A percentile compares a stretch with the other conserved stretches of the same genome.
These are phyloP conservation scores for Elaphurus davidianus DNA, from an alignment of 2,113 vertebrate species.

Conservation along the genomic window DNA sequence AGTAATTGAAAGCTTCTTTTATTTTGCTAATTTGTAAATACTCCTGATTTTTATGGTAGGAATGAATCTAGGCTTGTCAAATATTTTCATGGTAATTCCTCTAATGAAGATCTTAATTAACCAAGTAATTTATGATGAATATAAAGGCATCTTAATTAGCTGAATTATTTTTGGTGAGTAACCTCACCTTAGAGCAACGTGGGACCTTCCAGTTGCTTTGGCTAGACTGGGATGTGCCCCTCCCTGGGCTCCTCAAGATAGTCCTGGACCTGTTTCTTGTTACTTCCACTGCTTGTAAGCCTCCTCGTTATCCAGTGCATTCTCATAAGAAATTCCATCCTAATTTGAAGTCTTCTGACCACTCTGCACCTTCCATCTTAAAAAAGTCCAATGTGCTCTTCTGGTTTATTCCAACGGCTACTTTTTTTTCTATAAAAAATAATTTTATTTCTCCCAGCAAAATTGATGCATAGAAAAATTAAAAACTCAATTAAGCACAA, in stretches of 20 bases:
- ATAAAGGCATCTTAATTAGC: neutral
- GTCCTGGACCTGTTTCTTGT: neutral
- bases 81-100: constrained; percentile 2
- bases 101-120: constrained; percentile 1
- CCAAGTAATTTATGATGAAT: neutral
- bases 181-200: neutral
- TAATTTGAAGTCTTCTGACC: neutral
- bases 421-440: neutral
- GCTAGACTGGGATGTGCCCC: neutral
- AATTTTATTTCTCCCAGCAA: neutral
- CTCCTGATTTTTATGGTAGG: neutral
- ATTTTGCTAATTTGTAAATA: constrained; percentile 15
- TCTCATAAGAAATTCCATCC: neutral
- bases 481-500: neutral
- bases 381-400: neutral
- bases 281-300: neutral
- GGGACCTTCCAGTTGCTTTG: neutral
- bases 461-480: neutral
- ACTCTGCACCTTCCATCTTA: neutral
- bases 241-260: neutral
- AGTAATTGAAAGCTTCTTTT: neutral
- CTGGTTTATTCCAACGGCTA: neutral
- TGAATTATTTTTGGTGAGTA: neutral
- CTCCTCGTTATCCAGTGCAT: neutral
- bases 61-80: neutral